Evolutionary conservation across 2,113 vertebrate species (phyloP).

Genomic region (Phalacrocorax carbo): DNA sequence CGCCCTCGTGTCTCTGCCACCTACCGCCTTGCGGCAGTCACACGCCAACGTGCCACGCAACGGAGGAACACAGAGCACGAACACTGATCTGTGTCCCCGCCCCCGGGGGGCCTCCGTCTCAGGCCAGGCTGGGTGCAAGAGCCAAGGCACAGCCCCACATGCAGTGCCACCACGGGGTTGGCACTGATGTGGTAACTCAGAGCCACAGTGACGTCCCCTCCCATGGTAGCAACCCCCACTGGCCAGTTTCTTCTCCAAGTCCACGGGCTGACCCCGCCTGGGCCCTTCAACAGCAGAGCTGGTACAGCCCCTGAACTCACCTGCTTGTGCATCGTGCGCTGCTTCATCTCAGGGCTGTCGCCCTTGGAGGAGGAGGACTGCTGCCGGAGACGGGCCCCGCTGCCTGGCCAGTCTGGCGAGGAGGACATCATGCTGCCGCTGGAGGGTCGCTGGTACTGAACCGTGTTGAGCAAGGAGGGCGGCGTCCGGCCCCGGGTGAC

Average conservation of each 20-base stretch:
- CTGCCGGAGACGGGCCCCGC: conserved; percentile 87
- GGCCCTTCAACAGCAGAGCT: background rate
- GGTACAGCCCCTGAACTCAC: conserved; percentile 47
- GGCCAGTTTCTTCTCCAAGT: background rate
- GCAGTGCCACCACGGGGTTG: rapidly evolving
- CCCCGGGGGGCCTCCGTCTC: background rate
- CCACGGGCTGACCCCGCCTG: background rate
- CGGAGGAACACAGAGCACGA: rapidly evolving
- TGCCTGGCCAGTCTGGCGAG: conserved; percentile 90
- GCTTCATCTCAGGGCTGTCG: conserved; percentile 94
- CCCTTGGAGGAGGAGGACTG: conserved; percentile 95
- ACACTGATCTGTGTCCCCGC: background rate
- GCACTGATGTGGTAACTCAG: background rate
- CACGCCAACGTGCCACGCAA: rapidly evolving
- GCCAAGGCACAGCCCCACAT: background rate
- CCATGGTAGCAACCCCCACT: rapidly evolving
- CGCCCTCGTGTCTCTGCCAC: background rate
- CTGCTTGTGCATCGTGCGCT: conserved; percentile 90
- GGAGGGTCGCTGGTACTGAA: conserved; percentile 87
- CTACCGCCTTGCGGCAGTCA: background rate
- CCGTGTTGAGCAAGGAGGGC: conserved; percentile 83
- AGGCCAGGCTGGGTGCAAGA: background rate
- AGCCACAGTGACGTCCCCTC: background rate
- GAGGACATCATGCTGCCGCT: conserved; percentile 88
- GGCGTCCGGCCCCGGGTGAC: conserved; percentile 87